Evolutionary conservation across 2,797 vertebrate genomes (phyloP).

Genomic region (Cheirogaleus major): DNA sequence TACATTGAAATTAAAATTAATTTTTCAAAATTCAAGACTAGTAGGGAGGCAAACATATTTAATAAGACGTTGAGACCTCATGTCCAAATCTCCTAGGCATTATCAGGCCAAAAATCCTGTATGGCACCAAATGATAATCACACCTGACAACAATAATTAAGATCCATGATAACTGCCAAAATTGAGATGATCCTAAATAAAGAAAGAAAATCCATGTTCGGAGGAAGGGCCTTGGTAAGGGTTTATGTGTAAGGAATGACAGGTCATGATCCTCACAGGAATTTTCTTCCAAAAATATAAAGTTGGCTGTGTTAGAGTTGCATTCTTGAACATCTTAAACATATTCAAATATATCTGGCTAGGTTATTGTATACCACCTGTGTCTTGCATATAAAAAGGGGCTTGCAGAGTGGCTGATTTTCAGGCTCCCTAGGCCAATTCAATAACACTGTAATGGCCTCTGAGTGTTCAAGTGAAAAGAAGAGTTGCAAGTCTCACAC

Average conservation of each 20-base stretch:
- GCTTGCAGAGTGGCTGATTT: not conserved
- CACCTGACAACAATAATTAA: not conserved
- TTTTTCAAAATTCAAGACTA: slow-evolving; percentile 2
- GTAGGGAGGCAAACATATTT: not conserved
- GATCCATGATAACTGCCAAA: not conserved
- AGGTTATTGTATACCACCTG: not conserved
- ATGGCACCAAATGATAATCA: not conserved
- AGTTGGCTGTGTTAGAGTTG: not conserved
- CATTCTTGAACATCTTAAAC: not conserved
- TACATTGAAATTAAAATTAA: not conserved
- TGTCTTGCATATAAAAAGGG: not conserved
- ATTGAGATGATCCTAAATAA: not conserved
- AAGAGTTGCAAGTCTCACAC: not conserved
- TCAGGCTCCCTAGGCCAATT: not conserved
- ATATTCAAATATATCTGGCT: not conserved
- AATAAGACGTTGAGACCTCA: not conserved
- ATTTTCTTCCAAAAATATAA: not conserved
- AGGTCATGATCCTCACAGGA: not conserved
- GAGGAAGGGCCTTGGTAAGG: not conserved
- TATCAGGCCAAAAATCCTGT: not conserved
- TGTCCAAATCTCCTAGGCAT: not conserved
- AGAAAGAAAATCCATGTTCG: not conserved
- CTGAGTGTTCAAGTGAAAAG: not conserved
- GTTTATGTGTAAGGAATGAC: not conserved
- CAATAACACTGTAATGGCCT: not conserved